These are phyloP conservation scores for Elymnias hypermnestra DNA, from an alignment of 1,140 invertebrate species.

Conservation along the genomic window DNA sequence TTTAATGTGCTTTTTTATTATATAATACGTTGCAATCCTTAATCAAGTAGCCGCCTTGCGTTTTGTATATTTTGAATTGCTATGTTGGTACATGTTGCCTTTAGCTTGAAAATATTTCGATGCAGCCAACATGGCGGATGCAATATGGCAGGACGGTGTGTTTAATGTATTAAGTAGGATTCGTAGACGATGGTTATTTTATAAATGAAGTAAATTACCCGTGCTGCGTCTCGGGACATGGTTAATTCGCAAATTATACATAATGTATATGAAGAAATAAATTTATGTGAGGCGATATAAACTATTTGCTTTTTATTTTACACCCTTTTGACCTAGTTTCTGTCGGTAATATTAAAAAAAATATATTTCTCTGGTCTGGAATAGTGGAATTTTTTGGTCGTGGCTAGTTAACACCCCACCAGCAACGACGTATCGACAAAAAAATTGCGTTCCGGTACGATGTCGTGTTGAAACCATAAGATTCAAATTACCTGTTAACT, in stretches of 20 bases:
- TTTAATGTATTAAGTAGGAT: slow-evolving; percentile 57
- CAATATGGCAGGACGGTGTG: slow-evolving; percentile 41
- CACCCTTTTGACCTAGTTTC: not conserved
- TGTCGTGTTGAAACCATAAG: too few relatives aligned
- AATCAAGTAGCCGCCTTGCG: slow-evolving; percentile 35
- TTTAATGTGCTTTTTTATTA: slow-evolving; percentile 13
- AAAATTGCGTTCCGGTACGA: too few relatives aligned
- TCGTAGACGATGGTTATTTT: slow-evolving; percentile 67
- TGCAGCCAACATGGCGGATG: slow-evolving; percentile 49
- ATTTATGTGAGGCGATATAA: slow-evolving; percentile 60
- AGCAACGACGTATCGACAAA: too few relatives aligned
- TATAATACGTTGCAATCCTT: slow-evolving; percentile 19
- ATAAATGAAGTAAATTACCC: slow-evolving; percentile 49
- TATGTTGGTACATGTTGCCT: slow-evolving; percentile 22
- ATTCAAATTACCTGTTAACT: too few relatives aligned
- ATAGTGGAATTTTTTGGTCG: too few relatives aligned
- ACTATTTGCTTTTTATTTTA: not conserved
- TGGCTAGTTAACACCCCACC: too few relatives aligned
- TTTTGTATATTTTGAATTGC: slow-evolving; percentile 45
- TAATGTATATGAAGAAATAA: slow-evolving; percentile 75
- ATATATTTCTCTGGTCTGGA: too few relatives aligned
- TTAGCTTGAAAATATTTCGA: slow-evolving; percentile 40
- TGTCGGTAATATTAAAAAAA: too few relatives aligned
- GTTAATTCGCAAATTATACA: slow-evolving; percentile 74
- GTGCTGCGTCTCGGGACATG: slow-evolving; percentile 67